These are phyloP conservation scores for Spilogale gracilis DNA, from an alignment of 2,113 vertebrate genomes.

Conservation along the genomic window DNA sequence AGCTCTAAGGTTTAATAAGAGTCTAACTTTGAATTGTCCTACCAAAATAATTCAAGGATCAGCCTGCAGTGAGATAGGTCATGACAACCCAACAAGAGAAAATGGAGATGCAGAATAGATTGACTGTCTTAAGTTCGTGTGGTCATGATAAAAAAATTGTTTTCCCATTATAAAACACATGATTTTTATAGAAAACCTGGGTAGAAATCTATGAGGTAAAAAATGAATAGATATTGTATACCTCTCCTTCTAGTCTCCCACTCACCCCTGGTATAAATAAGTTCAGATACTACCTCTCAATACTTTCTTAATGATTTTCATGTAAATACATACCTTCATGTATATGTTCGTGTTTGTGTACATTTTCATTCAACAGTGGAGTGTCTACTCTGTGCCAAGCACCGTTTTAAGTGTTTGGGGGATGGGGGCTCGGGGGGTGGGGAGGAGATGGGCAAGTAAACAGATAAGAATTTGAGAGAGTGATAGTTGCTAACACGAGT, in stretches of 20 bases:
- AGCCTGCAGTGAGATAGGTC: slow-evolving; percentile 15
- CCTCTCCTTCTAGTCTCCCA: not conserved
- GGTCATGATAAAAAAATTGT: slow-evolving; percentile 33
- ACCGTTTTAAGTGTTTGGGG: not conserved
- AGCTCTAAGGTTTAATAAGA: slow-evolving; percentile 32
- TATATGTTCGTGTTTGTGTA: not conserved
- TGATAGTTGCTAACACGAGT: not conserved
- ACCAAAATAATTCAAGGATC: not conserved
- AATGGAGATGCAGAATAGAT: slow-evolving; percentile 39
- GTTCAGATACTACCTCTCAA: slow-evolving; percentile 48
- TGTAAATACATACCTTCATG: not conserved
- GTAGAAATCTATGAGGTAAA: slow-evolving; percentile 47
- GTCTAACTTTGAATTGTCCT: slow-evolving; percentile 33
- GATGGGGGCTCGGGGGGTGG: too few species aligned
- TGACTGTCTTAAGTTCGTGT: not conserved
- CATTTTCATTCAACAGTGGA: slow-evolving; percentile 48
- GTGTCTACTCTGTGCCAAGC: not conserved
- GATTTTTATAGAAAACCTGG: slow-evolving; percentile 45
- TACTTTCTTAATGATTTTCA: slow-evolving; percentile 52
- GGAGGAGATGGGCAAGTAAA: not conserved
- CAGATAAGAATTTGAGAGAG: not conserved
- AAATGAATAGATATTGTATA: not conserved
- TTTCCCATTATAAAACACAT: slow-evolving; percentile 2
- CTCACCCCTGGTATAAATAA: not conserved
- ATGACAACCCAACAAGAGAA: slow-evolving; percentile 31